Evolutionary conservation across 2,113 vertebrate genomes (phyloP).

Genomic region (Tor tambroides): DNA sequence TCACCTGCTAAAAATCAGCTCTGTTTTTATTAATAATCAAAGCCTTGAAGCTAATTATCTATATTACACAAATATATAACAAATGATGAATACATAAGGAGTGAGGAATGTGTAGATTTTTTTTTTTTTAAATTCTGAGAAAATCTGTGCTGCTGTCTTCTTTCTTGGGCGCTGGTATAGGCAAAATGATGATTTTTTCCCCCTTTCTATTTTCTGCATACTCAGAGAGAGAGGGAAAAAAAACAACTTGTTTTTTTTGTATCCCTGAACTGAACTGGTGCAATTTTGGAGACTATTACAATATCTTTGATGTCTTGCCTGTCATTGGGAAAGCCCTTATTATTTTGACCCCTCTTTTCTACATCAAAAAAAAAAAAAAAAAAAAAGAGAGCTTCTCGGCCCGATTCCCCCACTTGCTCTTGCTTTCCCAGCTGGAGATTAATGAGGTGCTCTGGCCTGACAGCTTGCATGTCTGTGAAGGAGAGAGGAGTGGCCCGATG

Average conservation of each 20-base stretch:
- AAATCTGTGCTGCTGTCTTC: background rate
- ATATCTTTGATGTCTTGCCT: background rate
- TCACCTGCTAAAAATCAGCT: background rate
- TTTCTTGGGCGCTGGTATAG: too few relatives aligned
- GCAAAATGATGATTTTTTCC: background rate
- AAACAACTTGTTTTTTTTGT: too few relatives aligned
- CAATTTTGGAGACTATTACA: background rate
- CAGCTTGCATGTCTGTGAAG: conserved; percentile 71
- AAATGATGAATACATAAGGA: background rate
- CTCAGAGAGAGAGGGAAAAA: background rate
- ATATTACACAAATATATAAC: background rate
- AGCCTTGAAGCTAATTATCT: background rate
- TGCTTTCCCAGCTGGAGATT: conserved; percentile 47
- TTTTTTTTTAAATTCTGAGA: background rate
- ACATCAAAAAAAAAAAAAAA: conserved; percentile 63
- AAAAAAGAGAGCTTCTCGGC: conserved; percentile 61
- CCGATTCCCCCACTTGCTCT: conserved; percentile 58
- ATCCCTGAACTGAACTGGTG: background rate
- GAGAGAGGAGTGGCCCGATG: conserved; percentile 55
- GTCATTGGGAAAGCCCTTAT: conserved; percentile 43
- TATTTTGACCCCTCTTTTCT: conserved; percentile 41
- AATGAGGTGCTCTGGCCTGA: conserved; percentile 68
- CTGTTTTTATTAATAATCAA: background rate
- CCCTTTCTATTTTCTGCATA: background rate
- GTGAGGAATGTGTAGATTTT: background rate